Percentiles rank a stretch among this genome's conserved stretches.
These are phyloP conservation scores for Nettapus auritus DNA, from an alignment of 2,113 vertebrate species.

Conservation along the genomic window DNA sequence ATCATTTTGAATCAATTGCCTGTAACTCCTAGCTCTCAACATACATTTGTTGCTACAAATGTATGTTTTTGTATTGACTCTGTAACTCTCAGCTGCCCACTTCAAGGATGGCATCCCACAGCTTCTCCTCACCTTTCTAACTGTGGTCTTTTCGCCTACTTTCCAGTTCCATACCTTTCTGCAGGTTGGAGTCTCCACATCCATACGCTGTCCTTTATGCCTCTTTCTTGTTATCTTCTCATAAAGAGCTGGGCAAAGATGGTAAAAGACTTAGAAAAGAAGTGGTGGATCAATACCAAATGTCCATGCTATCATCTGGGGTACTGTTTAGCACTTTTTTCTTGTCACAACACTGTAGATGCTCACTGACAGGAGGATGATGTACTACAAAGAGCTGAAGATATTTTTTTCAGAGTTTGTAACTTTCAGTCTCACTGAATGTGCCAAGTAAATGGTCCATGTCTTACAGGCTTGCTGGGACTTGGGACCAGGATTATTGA, in stretches of 20 bases:
- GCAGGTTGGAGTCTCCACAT: background rate
- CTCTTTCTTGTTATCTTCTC: background rate
- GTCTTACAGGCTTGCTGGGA: background rate
- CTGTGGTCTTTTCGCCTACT: background rate
- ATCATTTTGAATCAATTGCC: background rate
- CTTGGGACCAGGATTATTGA: background rate
- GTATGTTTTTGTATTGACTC: background rate
- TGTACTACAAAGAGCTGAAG: background rate
- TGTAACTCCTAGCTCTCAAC: background rate
- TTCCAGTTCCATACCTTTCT: background rate
- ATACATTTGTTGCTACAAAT: fast-evolving
- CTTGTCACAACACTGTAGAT: background rate
- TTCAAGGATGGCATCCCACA: background rate
- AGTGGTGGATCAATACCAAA: background rate
- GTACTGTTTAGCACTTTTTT: background rate
- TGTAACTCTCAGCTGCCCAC: background rate
- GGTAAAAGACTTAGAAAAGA: background rate
- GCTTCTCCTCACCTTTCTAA: background rate
- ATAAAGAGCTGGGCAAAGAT: background rate
- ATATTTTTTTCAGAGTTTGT: background rate
- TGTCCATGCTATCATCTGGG: background rate
- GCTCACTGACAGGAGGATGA: background rate
- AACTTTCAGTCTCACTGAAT: background rate
- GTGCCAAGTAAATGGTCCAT: background rate
- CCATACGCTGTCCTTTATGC: background rate